These are phyloP conservation scores for Sebastes iracundus DNA, from an alignment of 2,797 vertebrate species.

Conservation along the genomic window DNA sequence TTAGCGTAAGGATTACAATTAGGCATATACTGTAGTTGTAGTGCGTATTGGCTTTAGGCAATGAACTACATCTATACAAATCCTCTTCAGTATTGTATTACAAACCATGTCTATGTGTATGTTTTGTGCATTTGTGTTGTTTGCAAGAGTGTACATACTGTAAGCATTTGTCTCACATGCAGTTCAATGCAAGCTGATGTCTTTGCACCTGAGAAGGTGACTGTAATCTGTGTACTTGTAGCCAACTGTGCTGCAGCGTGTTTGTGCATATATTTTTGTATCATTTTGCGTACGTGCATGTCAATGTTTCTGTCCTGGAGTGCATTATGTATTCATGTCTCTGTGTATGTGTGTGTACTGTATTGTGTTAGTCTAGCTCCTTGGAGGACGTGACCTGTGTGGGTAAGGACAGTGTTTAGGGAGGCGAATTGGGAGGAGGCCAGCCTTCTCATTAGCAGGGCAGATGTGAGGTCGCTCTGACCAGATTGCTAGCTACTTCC, in stretches of 20 bases:
- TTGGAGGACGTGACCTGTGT: constrained; percentile 88
- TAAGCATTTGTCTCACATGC: neutral
- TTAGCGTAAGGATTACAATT: neutral
- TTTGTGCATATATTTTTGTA: constrained; percentile 11
- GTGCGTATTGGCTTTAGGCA: neutral
- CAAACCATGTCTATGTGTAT: neutral
- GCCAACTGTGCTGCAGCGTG: neutral
- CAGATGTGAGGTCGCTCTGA: constrained; percentile 88
- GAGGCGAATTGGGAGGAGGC: constrained; percentile 82
- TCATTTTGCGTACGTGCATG: constrained; percentile 16
- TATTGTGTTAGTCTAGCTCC: constrained; percentile 69
- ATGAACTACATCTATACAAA: neutral
- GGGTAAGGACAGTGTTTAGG: constrained; percentile 83
- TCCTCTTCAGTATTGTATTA: neutral
- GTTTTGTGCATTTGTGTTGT: neutral
- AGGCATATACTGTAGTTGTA: neutral
- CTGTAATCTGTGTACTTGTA: constrained; percentile 14
- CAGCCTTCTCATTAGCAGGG: constrained; percentile 89
- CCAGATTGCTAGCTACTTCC: constrained; percentile 89
- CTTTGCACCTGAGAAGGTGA: constrained; percentile 22
- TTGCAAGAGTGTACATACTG: neutral
- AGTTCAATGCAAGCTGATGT: neutral
- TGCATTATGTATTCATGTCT: constrained; percentile 31
- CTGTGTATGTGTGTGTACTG: constrained; percentile 31
- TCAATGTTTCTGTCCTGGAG: constrained; percentile 13